These are phyloP conservation scores for Ptychoptera albimana DNA, from an alignment of 2,888 invertebrate species.

Conservation along the genomic window DNA sequence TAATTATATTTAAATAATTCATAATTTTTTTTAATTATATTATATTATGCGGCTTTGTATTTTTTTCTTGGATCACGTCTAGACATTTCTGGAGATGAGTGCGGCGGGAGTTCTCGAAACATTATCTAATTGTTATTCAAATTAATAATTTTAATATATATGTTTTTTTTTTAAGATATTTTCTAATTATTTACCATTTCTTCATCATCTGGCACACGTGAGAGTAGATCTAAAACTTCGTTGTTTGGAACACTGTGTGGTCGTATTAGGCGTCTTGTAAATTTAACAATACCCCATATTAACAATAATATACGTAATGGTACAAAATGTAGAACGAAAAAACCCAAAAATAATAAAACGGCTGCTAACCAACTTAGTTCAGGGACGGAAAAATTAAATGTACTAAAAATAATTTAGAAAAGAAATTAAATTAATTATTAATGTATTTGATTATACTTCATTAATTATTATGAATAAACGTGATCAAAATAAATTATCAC, in stretches of 20 bases:
- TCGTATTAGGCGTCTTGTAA: conserved; percentile 77
- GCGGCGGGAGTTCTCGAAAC: conserved; percentile 8
- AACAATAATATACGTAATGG: conserved; percentile 80
- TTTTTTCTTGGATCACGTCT: conserved; percentile 9
- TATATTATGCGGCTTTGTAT: conserved; percentile 6
- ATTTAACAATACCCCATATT: conserved; percentile 92
- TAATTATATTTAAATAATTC: too few relatives aligned
- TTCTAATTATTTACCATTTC: conserved; percentile 56
- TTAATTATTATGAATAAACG: too few relatives aligned
- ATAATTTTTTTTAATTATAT: too few relatives aligned
- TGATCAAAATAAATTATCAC: too few relatives aligned
- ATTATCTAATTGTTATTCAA: conserved; percentile 2
- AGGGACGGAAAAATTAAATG: conserved; percentile 93
- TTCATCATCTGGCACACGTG: conserved; percentile 87
- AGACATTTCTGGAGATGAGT: conserved; percentile 7
- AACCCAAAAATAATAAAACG: conserved; percentile 52
- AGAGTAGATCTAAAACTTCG: conserved; percentile 86
- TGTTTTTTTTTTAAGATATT: not conserved
- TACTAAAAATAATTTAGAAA: conserved; percentile 36
- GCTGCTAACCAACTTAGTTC: conserved; percentile 90
- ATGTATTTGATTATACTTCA: not conserved
- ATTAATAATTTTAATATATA: not conserved
- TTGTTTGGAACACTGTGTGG: conserved; percentile 95
- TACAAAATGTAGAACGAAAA: conserved; percentile 70
- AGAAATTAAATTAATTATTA: conserved; percentile 4